Evolutionary conservation across 2,113 vertebrate genomes (phyloP), one percentile per base, ranked within the genome.

Genomic region (Rhabdomys dilectus): DNA sequence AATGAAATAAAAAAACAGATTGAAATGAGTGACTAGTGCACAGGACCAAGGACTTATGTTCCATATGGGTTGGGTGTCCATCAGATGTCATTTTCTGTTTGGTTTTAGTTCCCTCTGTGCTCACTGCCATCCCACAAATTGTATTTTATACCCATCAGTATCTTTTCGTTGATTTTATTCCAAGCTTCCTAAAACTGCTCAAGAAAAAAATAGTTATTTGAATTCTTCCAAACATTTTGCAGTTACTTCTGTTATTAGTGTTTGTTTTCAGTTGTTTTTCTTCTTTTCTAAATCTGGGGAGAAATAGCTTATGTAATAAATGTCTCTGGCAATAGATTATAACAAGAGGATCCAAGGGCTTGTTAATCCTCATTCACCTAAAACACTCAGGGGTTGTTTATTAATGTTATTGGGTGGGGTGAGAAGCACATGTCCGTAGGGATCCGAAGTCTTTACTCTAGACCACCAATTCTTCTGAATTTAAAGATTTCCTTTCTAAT

Each of bases 271-370:
- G 29, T 39, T 68, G 64, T 62, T 62, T 62, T 24, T 62, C 22
- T 13, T 75, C 70, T 56, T 88, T 64, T 62, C 64, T 88, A 89
- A 70, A 42, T 78, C 53, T 60, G 62, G 36, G 12, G 90, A 34
- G n/a, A 94, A 78, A 88, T 21, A 92, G 34, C n/a, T 94, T 90
- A 77, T 36, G 48, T 39, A 68, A 80, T 6, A 96, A 92, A 66
- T 81, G 36, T 1, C 53, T 66, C 4, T 82, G 73, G 9, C 21
- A 36, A 36, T 51, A 31, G n/a, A 42, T 26, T n/a, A 4, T 17
- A 87, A 39, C 17, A 42, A 73, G 89, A 22, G 5, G 2, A 22
- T 91, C 3, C 5, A 24, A 90, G 7, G 5, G 1, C 5, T 42
- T 24, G 21, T 34, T 51, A 95, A 80, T 39, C 78, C 8, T 19